Base-by-base conservation (phyloP, 1,140 invertebrate genomes). In the Euura saliciscinereae region DNA sequence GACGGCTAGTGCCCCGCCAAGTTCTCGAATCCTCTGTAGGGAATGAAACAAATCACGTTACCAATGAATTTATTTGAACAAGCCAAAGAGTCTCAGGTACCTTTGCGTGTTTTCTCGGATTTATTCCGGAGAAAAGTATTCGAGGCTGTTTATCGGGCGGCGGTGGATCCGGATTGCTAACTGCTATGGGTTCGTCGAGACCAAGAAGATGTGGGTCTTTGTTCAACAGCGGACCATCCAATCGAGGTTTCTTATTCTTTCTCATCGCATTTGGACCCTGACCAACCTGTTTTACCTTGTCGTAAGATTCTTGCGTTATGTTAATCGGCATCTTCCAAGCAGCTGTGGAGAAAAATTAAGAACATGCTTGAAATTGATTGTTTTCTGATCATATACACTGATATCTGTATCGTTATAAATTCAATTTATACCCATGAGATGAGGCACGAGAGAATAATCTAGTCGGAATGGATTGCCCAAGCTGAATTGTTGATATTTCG, bases 251-350 rank as follows among this genome's bases (percentile, higher is more conserved):
- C 72, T 88, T 88, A 69, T 84, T 81, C 72, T 86, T 87, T 72
- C 86, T 84, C 77, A 87, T 85, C 6, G 85, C 84, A 73, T 87
- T 88, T 70, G 86, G 86, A 45, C 86, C 85, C 71, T 88, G 86
- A 28, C 85, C 85, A 70, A 88, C 89, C 44, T 93, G 91, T 79
- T 94, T 94, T 2, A 94, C 91, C 46, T 93, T 92, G 80, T 96
- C 94, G 79, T 95, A 94, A 0, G 92, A 93, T 81, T 97, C 95
- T 85, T 95, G 95, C 1, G 93, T 93, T 71, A 98, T 93, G 80
- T 96, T 96, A 45, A 98, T 94, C 0, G 96, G 95, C 83, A 93
- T 92, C 86, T 96, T 96, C 97, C 97, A 98, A 3, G 95, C 94
- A 85, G 92, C 95, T 97, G 82, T 44, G 28, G 28, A 88, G 85